Evolutionary conservation across 2,797 vertebrate genomes (phyloP).

Genomic region (Choloepus didactylus): DNA sequence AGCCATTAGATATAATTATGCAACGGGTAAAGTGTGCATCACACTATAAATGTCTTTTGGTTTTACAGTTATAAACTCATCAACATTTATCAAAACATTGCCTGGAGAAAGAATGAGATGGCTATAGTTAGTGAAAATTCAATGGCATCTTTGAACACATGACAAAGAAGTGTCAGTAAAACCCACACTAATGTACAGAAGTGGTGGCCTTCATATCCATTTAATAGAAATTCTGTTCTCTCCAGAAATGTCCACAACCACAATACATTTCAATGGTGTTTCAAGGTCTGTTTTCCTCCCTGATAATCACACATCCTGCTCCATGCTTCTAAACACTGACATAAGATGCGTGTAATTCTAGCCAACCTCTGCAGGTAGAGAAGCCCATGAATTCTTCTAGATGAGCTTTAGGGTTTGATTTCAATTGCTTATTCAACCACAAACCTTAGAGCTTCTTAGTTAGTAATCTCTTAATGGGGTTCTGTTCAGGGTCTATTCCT

Average conservation of each 20-base stretch:
- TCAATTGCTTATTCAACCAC: slow-evolving; percentile 78
- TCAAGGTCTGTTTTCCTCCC: slow-evolving; percentile 5
- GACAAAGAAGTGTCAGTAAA: slow-evolving; percentile 75
- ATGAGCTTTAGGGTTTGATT: slow-evolving; percentile 76
- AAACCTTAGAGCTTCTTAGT: slow-evolving; percentile 76
- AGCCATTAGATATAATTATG: slow-evolving; percentile 89
- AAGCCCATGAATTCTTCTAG: slow-evolving; percentile 65
- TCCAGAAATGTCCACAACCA: not conserved
- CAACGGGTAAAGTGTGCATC: slow-evolving; percentile 86
- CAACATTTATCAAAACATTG: slow-evolving; percentile 90
- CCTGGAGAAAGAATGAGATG: slow-evolving; percentile 86
- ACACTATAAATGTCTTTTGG: slow-evolving; percentile 89
- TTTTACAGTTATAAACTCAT: slow-evolving; percentile 90
- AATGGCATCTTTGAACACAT: slow-evolving; percentile 76
- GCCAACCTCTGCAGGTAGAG: slow-evolving; percentile 64
- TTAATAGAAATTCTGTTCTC: slow-evolving; percentile 64
- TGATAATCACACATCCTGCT: not conserved
- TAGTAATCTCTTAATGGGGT: slow-evolving; percentile 81
- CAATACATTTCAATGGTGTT: not conserved
- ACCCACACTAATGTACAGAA: not conserved
- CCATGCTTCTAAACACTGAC: slow-evolving; percentile 14
- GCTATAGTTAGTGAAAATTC: slow-evolving; percentile 76
- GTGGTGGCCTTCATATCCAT: slow-evolving; percentile 54
- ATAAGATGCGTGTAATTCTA: slow-evolving; percentile 54
- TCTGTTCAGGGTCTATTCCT: slow-evolving; percentile 68